Conservation (phyloP, 1,140 invertebrate genomes). For the Nasonia giraulti region DNA sequence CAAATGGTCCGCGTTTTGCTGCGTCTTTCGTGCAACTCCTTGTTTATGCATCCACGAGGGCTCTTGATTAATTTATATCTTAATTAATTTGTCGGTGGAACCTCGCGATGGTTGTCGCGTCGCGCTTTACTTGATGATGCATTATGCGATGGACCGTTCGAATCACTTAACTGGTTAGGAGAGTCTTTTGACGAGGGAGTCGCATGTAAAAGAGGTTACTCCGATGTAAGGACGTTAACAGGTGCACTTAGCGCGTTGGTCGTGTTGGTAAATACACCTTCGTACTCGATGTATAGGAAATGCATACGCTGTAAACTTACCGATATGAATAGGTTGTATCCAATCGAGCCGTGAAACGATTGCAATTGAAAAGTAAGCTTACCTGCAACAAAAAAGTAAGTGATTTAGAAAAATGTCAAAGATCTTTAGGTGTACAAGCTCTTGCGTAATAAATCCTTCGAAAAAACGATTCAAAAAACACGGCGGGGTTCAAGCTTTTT, state of each 20-base stretch:
- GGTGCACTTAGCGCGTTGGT: neutral
- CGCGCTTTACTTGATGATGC: no score
- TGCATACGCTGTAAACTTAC: no score
- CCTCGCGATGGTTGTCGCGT: neutral
- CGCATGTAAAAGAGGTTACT: neutral
- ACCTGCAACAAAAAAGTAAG: neutral
- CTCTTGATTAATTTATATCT: neutral
- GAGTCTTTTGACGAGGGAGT: neutral
- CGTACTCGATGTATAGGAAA: no score
- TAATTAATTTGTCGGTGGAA: neutral
- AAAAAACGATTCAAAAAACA: no score
- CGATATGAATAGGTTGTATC: no score
- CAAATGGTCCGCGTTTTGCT: neutral
- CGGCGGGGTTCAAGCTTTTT: no score
- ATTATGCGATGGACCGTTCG: neutral
- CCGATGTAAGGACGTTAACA: neutral
- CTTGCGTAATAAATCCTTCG: no score
- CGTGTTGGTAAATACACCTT: no score
- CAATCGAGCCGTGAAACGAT: no score
- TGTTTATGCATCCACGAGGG: neutral
- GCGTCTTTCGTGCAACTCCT: neutral
- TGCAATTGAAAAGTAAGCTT: neutral
- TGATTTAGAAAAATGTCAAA: no score
- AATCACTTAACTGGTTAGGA: neutral
- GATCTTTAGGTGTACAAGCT: no score